Conservation (phyloP, 2,888 invertebrate genomes). For the Thecophora atra region DNA sequence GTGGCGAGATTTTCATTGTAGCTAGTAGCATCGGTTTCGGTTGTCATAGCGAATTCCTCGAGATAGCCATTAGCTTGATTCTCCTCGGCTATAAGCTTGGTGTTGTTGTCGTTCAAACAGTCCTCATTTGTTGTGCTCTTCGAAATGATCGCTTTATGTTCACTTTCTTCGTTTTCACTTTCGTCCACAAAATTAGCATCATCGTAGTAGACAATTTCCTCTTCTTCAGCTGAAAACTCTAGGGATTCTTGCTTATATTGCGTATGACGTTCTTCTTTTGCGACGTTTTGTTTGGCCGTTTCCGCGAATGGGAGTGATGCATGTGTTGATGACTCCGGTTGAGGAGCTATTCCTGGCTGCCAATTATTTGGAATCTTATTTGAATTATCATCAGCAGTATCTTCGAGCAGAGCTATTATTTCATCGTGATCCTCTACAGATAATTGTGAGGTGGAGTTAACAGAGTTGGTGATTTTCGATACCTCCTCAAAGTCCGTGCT, state of each 20-base stretch:
- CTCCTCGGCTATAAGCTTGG: slow-evolving; percentile 22
- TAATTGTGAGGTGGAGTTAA: slow-evolving; percentile 34
- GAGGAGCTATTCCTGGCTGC: neutral
- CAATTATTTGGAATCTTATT: neutral
- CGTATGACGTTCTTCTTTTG: slow-evolving; percentile 5
- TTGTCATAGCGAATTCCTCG: slow-evolving; percentile 47
- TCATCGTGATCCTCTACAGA: slow-evolving; percentile 32
- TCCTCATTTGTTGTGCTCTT: neutral
- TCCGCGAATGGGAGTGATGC: neutral
- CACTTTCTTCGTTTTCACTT: slow-evolving; percentile 42
- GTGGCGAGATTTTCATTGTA: slow-evolving; percentile 28
- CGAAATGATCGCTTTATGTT: neutral
- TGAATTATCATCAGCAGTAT: neutral
- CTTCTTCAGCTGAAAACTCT: slow-evolving; percentile 15
- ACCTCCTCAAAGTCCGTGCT: slow-evolving; percentile 56
- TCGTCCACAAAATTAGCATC: slow-evolving; percentile 38
- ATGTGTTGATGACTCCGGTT: neutral
- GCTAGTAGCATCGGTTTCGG: slow-evolving; percentile 40
- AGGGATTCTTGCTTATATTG: slow-evolving; percentile 5
- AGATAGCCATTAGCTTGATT: slow-evolving; percentile 41
- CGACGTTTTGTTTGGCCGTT: neutral
- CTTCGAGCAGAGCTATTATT: neutral
- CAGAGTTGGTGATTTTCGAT: slow-evolving; percentile 40
- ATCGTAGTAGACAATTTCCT: slow-evolving; percentile 34
- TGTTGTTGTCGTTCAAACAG: slow-evolving; percentile 1